Percentiles rank a stretch among this genome's conserved stretches.
These are phyloP conservation scores for Mimas tiliae DNA, from an alignment of 2,888 invertebrate genomes.

Conservation along the genomic window DNA sequence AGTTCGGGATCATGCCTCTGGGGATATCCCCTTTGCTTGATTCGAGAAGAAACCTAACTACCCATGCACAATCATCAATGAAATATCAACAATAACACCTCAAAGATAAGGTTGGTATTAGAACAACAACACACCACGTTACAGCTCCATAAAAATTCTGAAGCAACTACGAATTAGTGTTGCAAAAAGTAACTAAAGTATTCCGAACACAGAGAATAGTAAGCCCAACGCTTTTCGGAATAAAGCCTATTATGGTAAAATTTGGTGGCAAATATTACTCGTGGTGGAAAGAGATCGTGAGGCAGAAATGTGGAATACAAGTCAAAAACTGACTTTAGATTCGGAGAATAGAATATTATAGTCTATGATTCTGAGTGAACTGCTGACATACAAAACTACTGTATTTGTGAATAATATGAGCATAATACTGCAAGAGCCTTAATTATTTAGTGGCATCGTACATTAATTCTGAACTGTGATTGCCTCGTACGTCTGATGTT, in stretches of 20 bases:
- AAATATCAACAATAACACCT: conserved; percentile 49
- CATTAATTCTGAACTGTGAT: too few relatives aligned
- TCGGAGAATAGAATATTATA: conserved; percentile 70
- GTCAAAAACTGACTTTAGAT: conserved; percentile 62
- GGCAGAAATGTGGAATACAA: conserved; percentile 72
- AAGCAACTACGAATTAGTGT: conserved; percentile 71
- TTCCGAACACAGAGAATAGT: conserved; percentile 46
- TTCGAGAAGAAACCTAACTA: conserved; percentile 63
- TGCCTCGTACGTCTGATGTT: too few relatives aligned
- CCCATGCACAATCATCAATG: conserved; percentile 39
- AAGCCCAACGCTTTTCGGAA: conserved; percentile 38
- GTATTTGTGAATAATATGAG: too few relatives aligned
- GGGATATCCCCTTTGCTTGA: conserved; percentile 71
- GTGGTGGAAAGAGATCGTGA: conserved; percentile 50
- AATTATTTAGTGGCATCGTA: too few relatives aligned
- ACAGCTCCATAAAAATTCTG: conserved; percentile 67
- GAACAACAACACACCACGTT: conserved; percentile 40
- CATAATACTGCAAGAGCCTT: too few relatives aligned
- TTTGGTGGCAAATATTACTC: conserved; percentile 46
- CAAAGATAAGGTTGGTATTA: conserved; percentile 45
- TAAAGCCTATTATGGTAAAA: conserved; percentile 51
- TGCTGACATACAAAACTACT: not conserved
- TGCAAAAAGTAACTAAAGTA: conserved; percentile 70
- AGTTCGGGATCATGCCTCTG: conserved; percentile 79
- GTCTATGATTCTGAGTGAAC: not conserved